phyloP scores from a whole-genome alignment of 2,797 vertebrate species.

The Brachyrhaphis roseni region DNA sequence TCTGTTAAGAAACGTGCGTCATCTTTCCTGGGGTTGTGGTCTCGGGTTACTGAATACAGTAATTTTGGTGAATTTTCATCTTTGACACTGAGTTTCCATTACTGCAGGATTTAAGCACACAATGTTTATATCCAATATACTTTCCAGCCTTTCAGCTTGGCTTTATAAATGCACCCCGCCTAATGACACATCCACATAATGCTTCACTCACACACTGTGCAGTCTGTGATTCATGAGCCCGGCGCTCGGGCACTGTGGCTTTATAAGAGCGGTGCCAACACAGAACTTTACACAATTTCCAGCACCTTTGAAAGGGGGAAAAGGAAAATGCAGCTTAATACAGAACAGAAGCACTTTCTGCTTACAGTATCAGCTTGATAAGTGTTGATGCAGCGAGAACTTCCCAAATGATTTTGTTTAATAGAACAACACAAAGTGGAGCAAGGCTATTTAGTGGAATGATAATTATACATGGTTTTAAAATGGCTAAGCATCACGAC shows the following conservation, averaged over 20 bases:
- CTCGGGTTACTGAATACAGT: background rate
- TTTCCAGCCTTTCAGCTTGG: slow-evolving; percentile 9
- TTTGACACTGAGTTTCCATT: background rate
- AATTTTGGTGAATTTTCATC: slow-evolving; percentile 6
- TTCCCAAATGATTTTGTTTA: background rate
- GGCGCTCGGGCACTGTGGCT: slow-evolving; percentile 19
- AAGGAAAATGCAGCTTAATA: slow-evolving; percentile 45
- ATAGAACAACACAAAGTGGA: background rate
- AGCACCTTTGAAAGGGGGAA: slow-evolving; percentile 33
- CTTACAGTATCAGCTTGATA: slow-evolving; percentile 38
- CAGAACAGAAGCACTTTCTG: slow-evolving; percentile 37
- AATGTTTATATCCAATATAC: background rate
- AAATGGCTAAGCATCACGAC: background rate
- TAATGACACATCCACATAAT: slow-evolving; percentile 13
- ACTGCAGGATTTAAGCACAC: slow-evolving; percentile 1
- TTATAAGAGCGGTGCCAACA: slow-evolving; percentile 44
- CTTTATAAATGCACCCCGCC: slow-evolving; percentile 5
- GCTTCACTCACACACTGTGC: slow-evolving; percentile 31
- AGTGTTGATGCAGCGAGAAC: slow-evolving; percentile 27
- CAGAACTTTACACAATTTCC: slow-evolving; percentile 68
- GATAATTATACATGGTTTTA: background rate
- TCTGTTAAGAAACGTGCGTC: background rate
- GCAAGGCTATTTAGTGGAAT: background rate
- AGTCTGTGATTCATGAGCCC: slow-evolving; percentile 44
- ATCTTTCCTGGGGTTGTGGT: background rate